Evolutionary conservation across 1,140 invertebrate genomes (phyloP).

Genomic region (Geopemphigus sp.): DNA sequence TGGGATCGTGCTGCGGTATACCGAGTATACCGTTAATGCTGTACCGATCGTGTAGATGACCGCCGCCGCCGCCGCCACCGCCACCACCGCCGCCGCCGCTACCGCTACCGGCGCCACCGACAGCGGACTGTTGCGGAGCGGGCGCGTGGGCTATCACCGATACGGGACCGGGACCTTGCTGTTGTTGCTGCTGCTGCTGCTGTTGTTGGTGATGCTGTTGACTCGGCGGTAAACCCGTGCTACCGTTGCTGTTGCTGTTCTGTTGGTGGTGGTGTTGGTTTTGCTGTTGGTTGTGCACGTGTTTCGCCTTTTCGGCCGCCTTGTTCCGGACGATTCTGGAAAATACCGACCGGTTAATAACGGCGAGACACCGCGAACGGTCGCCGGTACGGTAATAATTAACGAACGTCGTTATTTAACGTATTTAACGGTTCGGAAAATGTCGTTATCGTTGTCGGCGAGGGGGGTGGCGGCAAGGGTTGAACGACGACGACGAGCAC

Average conservation of each 20-base stretch:
- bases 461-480: not conserved
- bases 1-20: constrained; percentile 71
- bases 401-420: not conserved
- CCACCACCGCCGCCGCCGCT: constrained; percentile 12
- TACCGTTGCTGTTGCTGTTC: constrained; percentile 57
- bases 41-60: constrained; percentile 67
- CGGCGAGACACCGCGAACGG: not conserved
- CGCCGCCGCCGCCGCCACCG: not conserved
- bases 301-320: constrained; percentile 92
- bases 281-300: constrained; percentile 75
- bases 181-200: constrained; percentile 40
- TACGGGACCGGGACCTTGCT: constrained; percentile 50
- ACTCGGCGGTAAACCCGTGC: constrained; percentile 52
- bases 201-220: constrained; percentile 55
- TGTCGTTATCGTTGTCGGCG: not conserved
- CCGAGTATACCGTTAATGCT: constrained; percentile 95
- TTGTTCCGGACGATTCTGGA: constrained; percentile 92
- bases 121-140: constrained; percentile 40
- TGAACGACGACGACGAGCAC: no score
- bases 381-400: no score
- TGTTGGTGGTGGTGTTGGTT: constrained; percentile 62
- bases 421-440: constrained; percentile 43
- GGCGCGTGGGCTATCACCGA: constrained; percentile 52
- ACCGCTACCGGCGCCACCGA: not conserved
- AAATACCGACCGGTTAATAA: not conserved